Evolutionary conservation across 2,888 invertebrate genomes (phyloP).

Genomic region (Parnassius apollo): DNA sequence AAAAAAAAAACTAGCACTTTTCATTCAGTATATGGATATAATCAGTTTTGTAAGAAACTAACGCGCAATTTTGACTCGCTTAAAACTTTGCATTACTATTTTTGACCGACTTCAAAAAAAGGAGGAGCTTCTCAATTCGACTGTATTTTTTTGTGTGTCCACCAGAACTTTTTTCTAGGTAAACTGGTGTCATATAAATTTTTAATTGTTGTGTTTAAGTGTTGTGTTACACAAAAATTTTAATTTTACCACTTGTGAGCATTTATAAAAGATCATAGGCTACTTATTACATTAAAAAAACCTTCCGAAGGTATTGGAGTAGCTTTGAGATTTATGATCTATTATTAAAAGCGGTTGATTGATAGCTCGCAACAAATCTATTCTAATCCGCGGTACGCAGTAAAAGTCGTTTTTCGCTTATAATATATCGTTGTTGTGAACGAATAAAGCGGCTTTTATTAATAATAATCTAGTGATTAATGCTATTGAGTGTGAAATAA

Average conservation of each 20-base stretch:
- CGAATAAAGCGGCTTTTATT: neutral
- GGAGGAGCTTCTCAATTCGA: too few species aligned
- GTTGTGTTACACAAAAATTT: too few species aligned
- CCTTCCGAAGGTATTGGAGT: constrained; percentile 41
- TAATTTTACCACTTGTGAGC: neutral
- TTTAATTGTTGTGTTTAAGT: too few species aligned
- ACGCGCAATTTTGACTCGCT: constrained; percentile 30
- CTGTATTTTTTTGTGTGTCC: too few species aligned
- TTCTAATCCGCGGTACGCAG: constrained; percentile 30
- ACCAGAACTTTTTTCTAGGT: too few species aligned
- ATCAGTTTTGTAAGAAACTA: neutral
- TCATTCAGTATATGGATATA: too few species aligned
- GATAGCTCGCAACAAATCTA: constrained; percentile 36
- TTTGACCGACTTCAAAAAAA: too few species aligned
- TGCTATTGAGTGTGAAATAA: too few species aligned
- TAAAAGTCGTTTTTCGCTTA: constrained; percentile 32
- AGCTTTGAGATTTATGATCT: constrained; percentile 37
- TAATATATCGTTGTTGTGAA: neutral
- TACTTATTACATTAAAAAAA: constrained; percentile 27
- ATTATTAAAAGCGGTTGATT: constrained; percentile 43
- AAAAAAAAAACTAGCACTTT: neutral
- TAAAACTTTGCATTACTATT: constrained; percentile 44
- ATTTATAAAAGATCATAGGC: neutral
- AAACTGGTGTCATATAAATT: too few species aligned
- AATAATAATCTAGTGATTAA: too few species aligned